Conservation (phyloP, 2,113 vertebrate genomes). For the Pampusana beccarii region DNA sequence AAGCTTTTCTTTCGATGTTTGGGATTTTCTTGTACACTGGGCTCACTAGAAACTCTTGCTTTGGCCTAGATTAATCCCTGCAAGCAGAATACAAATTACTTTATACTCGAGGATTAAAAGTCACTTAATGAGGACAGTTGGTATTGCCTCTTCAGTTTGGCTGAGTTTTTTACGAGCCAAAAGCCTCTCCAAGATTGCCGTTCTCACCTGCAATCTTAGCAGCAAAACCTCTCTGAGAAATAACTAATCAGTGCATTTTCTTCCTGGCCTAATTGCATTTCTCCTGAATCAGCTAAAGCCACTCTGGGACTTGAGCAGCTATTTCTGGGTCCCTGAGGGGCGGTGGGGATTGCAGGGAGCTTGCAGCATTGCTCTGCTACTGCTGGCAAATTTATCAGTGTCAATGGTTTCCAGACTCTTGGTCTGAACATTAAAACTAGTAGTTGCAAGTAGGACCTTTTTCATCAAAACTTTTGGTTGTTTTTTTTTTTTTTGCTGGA, state of each 20-base stretch:
- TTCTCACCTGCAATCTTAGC: slow-evolving; percentile 21
- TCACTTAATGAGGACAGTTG: slow-evolving; percentile 23
- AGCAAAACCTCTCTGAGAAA: background rate
- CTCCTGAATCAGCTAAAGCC: slow-evolving; percentile 14
- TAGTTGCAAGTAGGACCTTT: background rate
- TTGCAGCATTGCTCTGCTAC: slow-evolving; percentile 21
- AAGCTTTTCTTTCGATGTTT: background rate
- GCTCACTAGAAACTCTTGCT: background rate
- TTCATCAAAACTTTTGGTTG: background rate
- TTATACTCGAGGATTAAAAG: background rate
- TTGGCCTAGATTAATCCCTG: slow-evolving; percentile 8
- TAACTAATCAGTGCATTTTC: slow-evolving; percentile 19
- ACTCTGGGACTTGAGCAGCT: background rate
- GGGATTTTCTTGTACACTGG: background rate
- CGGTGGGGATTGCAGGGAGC: slow-evolving; percentile 38
- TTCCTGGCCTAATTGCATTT: slow-evolving; percentile 17
- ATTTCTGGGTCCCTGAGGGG: slow-evolving; percentile 39
- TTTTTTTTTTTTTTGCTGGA: background rate
- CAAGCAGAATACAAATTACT: slow-evolving; percentile 3
- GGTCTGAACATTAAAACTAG: background rate
- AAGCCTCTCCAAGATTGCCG: background rate
- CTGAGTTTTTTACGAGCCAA: background rate
- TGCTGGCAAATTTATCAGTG: slow-evolving; percentile 47
- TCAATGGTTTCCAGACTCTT: slow-evolving; percentile 19
- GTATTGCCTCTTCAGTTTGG: background rate